Evolutionary conservation across 2,797 vertebrate genomes (phyloP).

Genomic region (Sebastes iracundus): DNA sequence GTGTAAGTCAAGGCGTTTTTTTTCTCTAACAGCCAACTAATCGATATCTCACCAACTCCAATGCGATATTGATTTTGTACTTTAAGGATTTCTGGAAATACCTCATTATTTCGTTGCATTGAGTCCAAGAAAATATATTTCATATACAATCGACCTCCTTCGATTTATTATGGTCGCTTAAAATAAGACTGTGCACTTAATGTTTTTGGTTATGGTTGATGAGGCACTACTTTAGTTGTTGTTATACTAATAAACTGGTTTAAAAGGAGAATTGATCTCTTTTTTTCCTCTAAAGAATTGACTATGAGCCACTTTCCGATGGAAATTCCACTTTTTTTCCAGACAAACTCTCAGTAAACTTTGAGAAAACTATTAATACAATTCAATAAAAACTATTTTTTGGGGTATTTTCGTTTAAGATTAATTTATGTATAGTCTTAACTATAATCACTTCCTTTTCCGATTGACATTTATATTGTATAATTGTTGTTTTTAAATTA

Average conservation of each 20-base stretch:
- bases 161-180: constrained; percentile 23
- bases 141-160: constrained; percentile 13
- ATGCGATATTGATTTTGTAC: constrained; percentile 46
- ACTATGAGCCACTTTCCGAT: background rate
- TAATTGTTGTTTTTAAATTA: background rate
- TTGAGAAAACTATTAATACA: background rate
- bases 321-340: background rate
- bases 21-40: constrained; percentile 33
- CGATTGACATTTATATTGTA: background rate
- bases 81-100: constrained; percentile 42
- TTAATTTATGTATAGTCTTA: background rate
- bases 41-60: constrained; percentile 48
- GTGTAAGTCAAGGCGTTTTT: constrained; percentile 34
- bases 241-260: background rate
- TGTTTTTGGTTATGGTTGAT: background rate
- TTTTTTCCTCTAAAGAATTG: background rate
- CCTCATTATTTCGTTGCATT: constrained; percentile 61
- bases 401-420: background rate
- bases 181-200: background rate
- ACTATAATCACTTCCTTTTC: background rate
- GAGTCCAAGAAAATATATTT: constrained; percentile 39
- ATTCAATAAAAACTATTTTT: background rate
- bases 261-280: background rate
- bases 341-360: background rate
- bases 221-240: background rate